A percentile compares a stretch with the other conserved stretches of the same genome.
Evolutionary conservation across 2,888 invertebrate genomes (phyloP).

Genomic region (Pycnomerus fuliginosus): DNA sequence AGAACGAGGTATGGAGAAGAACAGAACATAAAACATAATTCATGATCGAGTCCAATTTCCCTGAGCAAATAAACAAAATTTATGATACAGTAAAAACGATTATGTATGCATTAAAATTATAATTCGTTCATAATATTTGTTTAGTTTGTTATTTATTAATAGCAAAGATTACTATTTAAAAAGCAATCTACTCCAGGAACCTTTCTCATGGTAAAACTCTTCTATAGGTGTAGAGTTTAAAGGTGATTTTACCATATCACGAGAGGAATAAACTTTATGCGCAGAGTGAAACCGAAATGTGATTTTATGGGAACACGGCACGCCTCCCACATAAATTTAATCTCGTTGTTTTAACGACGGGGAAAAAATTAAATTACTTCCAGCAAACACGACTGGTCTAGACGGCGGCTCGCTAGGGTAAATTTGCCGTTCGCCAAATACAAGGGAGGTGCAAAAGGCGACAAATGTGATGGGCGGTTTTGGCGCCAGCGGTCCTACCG

Average conservation of each 20-base stretch:
- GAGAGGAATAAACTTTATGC: conserved; percentile 2
- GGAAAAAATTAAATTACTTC: conserved; percentile 15
- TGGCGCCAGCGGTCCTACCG: too few relatives aligned
- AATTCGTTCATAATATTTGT: conserved; percentile 52
- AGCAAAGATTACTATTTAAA: conserved; percentile 44
- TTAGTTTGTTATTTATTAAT: conserved; percentile 51
- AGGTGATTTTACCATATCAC: conserved; percentile 15
- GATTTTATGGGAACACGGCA: conserved; percentile 39
- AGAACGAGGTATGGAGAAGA: conserved; percentile 19
- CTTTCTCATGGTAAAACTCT: conserved; percentile 10
- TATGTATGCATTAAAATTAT: conserved; percentile 51
- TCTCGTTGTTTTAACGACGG: conserved; percentile 3
- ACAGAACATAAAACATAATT: conserved; percentile 26
- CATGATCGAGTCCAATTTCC: conserved; percentile 40
- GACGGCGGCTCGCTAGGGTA: too few relatives aligned
- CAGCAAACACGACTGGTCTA: background rate
- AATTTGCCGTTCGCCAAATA: too few relatives aligned
- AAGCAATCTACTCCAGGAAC: conserved; percentile 39
- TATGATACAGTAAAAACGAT: conserved; percentile 42
- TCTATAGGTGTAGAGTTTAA: conserved; percentile 13
- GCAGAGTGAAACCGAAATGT: conserved; percentile 31
- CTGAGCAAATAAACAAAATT: conserved; percentile 45
- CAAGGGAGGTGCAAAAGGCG: too few relatives aligned
- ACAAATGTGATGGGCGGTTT: too few relatives aligned
- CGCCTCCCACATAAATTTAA: conserved; percentile 41